Base-by-base conservation (phyloP, 2,888 invertebrate genomes). In the Notodonta dromedarius region DNA sequence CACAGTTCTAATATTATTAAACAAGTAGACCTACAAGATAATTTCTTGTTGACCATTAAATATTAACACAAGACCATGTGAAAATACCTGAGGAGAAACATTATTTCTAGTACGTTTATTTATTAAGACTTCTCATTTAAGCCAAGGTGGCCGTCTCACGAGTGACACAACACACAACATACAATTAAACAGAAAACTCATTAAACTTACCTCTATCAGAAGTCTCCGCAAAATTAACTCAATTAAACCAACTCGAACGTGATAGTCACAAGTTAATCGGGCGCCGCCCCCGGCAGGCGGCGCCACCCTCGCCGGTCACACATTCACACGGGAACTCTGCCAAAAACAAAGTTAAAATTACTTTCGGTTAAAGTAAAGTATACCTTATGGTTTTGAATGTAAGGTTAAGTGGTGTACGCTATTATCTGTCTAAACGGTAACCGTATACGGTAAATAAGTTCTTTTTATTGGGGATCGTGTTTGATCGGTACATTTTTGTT, bases 291-390 rank as follows among this genome's bases (percentile, higher is more conserved):
- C 52, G 55, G 56, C 63, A 64, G 59, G 63, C 79, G 70, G 64
- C 78, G 74, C 74, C 65, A 40, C 55, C 55, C 55, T 40, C 40
- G 40, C 40, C 12, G 55, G 11, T 40, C 68, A 60, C 65, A 61
- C 74, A 79, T 83, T 90, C 89, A 89, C 89, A 89, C 86, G 89
- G 89, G 89, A 89, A 90, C 83, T 51, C 53, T 59, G 52, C 54
- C 54, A 54, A 52, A 54, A 14, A 59, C 68, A 56, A 70, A 68
- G 52, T 35, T 53, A 59, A 39, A 51, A 24, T 14, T 55, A 62
- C 46, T 32, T 40, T 40, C 13, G 1, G 48, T 32, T 62, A 67
- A 46, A 14, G 56, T 4, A 80, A 69, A 71, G 39, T 74, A 12
- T 40, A 67, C 73, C 59, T 56, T 82, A 70, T 56, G 0, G 0